Evolutionary conservation across 2,888 invertebrate genomes (phyloP), one percentile per base, ranked within the genome.

Genomic region (Nineta flava): DNA sequence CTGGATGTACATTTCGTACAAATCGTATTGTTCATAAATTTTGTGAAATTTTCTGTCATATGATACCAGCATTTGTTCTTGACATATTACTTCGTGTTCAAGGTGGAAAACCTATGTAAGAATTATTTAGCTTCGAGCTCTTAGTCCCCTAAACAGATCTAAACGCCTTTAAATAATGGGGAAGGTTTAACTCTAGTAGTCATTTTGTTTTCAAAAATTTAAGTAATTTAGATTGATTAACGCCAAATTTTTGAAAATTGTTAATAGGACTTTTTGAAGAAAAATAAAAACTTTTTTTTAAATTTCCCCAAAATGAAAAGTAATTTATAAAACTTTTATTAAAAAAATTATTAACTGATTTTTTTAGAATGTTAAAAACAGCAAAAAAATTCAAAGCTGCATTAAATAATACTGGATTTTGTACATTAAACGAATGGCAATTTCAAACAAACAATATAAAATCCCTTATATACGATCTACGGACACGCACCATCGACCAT

Each of bases 81-180:
- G 96, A 96, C 61, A 57, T 87, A 12, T 66, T 83, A 7, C 69
- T 85, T 3, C 70, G 79, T 51, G 70, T 85, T 0, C 76, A 82
- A 51, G 87, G 90, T n/a, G 74, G 80, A 53, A 88, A 88, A 63
- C 87, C 91, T 3, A 82, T 84, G 87, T 87, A 63, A 75, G 80
- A 73, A n/a, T n/a, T n/a, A n/a, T n/a, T n/a, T n/a, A n/a, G n/a
- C n/a, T n/a, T n/a, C n/a, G n/a, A n/a, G n/a, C n/a, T n/a, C n/a
- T n/a, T n/a, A n/a, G n/a, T n/a, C n/a, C n/a, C n/a, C n/a, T n/a
- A n/a, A n/a, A n/a, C n/a, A n/a, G n/a, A n/a, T n/a, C n/a, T n/a
- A n/a, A n/a, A n/a, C n/a, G n/a, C n/a, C n/a, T n/a, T n/a, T n/a
- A n/a, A n/a, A n/a, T n/a, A n/a, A n/a, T n/a, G n/a, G n/a, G n/a